Conservation (phyloP, 1,140 invertebrate genomes). For the Whitmania pigra region DNA sequence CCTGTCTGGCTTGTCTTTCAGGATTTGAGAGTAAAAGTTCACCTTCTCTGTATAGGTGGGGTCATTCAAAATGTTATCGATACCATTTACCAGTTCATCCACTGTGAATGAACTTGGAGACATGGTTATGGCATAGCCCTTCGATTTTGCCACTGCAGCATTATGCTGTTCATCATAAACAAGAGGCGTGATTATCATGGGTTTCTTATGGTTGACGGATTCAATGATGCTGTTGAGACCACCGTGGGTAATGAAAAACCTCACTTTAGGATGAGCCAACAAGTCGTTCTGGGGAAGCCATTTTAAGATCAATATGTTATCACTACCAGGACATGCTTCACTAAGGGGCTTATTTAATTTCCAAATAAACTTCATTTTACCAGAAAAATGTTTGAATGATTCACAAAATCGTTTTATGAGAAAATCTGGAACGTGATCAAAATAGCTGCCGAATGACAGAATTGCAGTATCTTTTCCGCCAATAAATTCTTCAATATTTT, state of each 20-base stretch:
- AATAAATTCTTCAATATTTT: neutral
- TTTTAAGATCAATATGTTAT: neutral
- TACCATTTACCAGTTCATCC: neutral
- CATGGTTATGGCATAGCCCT: constrained; percentile 12
- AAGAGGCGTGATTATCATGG: neutral
- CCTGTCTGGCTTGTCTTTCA: neutral
- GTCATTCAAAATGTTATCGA: neutral
- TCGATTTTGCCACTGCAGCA: neutral
- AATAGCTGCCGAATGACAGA: constrained; percentile 12
- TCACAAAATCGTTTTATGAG: neutral
- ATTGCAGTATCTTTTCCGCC: neutral
- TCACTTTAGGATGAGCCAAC: neutral
- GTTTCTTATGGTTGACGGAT: constrained; percentile 3
- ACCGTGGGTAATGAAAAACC: constrained; percentile 7
- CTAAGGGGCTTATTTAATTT: neutral
- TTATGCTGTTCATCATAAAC: neutral
- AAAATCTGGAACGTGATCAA: constrained; percentile 15
- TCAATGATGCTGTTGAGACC: constrained; percentile 11
- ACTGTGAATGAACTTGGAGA: neutral
- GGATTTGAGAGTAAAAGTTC: neutral
- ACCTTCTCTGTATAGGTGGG: constrained; percentile 4
- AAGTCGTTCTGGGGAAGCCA: constrained; percentile 15
- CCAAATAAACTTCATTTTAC: neutral
- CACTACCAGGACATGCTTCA: neutral
- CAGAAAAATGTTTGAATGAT: constrained; percentile 1